Evolutionary conservation across 1,140 invertebrate genomes (phyloP).

Genomic region (Ericerus pela): DNA sequence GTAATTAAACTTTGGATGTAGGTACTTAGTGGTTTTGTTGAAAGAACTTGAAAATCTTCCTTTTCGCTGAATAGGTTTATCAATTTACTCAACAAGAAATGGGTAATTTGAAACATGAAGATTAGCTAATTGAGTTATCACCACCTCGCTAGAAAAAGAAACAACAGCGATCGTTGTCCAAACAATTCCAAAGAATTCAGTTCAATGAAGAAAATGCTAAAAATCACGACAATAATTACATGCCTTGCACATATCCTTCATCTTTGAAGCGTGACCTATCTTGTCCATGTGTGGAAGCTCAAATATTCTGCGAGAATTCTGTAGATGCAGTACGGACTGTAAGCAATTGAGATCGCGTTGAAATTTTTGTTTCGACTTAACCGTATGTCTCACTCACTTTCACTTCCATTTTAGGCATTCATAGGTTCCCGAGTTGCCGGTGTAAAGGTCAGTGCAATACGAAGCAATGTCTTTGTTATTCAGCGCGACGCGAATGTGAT

Average conservation of each 20-base stretch:
- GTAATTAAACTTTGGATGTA: no score
- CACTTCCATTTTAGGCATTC: slow-evolving; percentile 54
- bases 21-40: no score
- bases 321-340: slow-evolving; percentile 85
- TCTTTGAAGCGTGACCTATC: slow-evolving; percentile 64
- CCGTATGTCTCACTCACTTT: no score
- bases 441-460: slow-evolving; percentile 98
- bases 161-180: slow-evolving; percentile 89
- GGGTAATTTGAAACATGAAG: slow-evolving; percentile 57
- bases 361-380: no score
- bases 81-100: slow-evolving; percentile 79
- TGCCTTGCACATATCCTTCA: slow-evolving; percentile 85
- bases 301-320: slow-evolving; percentile 97
- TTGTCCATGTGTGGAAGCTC: slow-evolving; percentile 79
- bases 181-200: slow-evolving; percentile 86
- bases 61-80: slow-evolving; percentile 86
- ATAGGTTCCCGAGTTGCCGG: slow-evolving; percentile 91
- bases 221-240: slow-evolving; percentile 76
- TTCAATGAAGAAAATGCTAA: slow-evolving; percentile 70
- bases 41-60: no score
- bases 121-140: slow-evolving; percentile 54
- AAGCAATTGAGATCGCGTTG: no score
- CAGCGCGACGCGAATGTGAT: slow-evolving; percentile 95
- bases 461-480: slow-evolving; percentile 95
- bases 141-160: slow-evolving; percentile 88